Evolutionary conservation across 2,888 invertebrate genomes (phyloP).

Genomic region (Coleophora deauratella): DNA sequence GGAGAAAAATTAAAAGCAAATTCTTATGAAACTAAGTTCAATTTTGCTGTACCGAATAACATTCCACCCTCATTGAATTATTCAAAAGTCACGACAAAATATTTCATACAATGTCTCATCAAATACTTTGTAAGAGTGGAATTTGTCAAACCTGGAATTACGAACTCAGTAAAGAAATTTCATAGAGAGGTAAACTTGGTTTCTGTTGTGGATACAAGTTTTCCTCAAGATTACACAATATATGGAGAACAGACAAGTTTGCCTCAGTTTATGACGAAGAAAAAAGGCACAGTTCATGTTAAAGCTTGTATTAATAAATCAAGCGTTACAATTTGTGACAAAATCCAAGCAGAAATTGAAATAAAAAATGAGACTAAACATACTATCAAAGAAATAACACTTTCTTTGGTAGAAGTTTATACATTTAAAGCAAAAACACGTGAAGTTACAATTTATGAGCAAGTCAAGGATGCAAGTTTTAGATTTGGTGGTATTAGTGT

Average conservation of each 20-base stretch:
- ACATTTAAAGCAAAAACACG: slow-evolving; percentile 8
- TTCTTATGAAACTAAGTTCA: slow-evolving; percentile 15
- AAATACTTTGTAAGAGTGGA: slow-evolving; percentile 12
- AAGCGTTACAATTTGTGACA: slow-evolving; percentile 7
- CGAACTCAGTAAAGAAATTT: slow-evolving; percentile 8
- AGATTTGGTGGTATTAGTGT: slow-evolving; percentile 4
- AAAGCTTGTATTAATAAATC: slow-evolving; percentile 14
- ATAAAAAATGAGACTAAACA: slow-evolving; percentile 15
- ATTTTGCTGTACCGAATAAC: slow-evolving; percentile 13
- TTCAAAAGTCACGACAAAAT: slow-evolving; percentile 3
- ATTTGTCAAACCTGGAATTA: slow-evolving; percentile 9
- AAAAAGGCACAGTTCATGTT: slow-evolving; percentile 9
- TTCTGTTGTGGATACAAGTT: slow-evolving; percentile 6
- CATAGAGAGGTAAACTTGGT: slow-evolving; percentile 7
- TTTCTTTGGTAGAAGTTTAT: slow-evolving; percentile 9
- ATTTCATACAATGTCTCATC: slow-evolving; percentile 11
- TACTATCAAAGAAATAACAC: slow-evolving; percentile 10
- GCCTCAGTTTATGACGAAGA: slow-evolving; percentile 7
- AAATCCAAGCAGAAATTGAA: slow-evolving; percentile 11
- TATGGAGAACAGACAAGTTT: slow-evolving; percentile 14
- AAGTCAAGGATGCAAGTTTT: slow-evolving; percentile 7
- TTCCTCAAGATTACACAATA: slow-evolving; percentile 10
- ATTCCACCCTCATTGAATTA: slow-evolving; percentile 12
- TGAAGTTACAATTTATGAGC: slow-evolving; percentile 2
- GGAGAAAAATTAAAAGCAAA: slow-evolving; percentile 6